Evolutionary conservation across 2,113 vertebrate genomes (phyloP).

Genomic region (Sinocyclocheilus anophthalmus): DNA sequence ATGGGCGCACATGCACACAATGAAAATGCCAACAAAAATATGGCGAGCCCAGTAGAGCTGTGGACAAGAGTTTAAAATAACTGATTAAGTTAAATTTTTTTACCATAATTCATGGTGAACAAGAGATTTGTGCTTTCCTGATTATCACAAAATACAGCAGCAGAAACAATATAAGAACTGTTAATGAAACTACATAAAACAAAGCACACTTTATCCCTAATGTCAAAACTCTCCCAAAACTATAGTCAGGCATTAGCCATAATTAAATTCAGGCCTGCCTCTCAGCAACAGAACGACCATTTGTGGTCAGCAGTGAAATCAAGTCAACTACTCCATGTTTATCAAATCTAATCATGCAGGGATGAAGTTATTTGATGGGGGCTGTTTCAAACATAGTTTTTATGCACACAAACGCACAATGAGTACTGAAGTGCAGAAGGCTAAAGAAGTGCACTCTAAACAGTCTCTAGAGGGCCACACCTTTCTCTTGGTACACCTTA

Average conservation of each 20-base stretch:
- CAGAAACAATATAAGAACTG: background rate
- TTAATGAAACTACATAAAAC: slow-evolving; percentile 3
- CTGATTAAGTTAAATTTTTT: background rate
- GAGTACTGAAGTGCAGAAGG: background rate
- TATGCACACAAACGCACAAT: slow-evolving; percentile 18
- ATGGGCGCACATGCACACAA: slow-evolving; percentile 2
- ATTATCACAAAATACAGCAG: slow-evolving; percentile 2
- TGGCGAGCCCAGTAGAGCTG: slow-evolving; percentile 6
- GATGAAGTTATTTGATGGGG: slow-evolving; percentile 35
- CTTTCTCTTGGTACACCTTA: no score
- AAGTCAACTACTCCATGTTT: slow-evolving; percentile 28
- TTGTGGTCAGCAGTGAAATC: slow-evolving; percentile 28
- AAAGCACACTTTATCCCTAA: background rate
- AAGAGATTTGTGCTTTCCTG: slow-evolving; percentile 9
- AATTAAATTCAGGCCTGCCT: background rate
- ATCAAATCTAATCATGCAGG: slow-evolving; percentile 41
- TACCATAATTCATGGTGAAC: background rate
- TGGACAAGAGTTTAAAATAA: slow-evolving; percentile 16
- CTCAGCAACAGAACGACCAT: slow-evolving; percentile 14
- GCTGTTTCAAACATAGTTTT: slow-evolving; percentile 18
- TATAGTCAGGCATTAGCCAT: background rate
- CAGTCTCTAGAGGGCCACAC: background rate
- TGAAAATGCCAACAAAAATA: slow-evolving; percentile 23
- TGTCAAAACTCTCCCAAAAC: background rate
- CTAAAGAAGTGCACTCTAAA: slow-evolving; percentile 14